A percentile compares a stretch with the other conserved stretches of the same genome.
These are phyloP conservation scores for Chloroclysta siterata DNA, from an alignment of 2,888 invertebrate species.

Conservation along the genomic window DNA sequence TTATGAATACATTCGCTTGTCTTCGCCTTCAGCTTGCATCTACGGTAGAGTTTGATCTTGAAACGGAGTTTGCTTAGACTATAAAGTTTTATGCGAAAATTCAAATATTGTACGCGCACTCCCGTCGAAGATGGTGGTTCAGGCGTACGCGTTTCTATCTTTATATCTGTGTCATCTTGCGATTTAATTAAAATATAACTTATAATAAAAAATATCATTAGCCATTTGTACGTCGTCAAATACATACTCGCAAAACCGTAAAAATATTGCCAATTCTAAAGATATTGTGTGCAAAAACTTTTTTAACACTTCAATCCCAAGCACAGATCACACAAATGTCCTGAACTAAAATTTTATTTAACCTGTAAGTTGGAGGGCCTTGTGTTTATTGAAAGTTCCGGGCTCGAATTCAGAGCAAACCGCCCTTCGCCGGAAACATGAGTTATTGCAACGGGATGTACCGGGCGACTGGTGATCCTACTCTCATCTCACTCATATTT, in stretches of 20 bases:
- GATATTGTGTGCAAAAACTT: too few species aligned
- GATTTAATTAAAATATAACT: neutral
- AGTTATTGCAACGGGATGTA: slow-evolving; percentile 13
- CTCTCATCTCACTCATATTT: slow-evolving; percentile 5
- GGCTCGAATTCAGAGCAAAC: neutral
- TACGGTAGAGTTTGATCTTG: slow-evolving; percentile 11
- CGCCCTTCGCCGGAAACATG: neutral
- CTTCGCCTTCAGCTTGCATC: slow-evolving; percentile 25
- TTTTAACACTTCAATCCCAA: neutral
- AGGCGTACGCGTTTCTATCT: neutral
- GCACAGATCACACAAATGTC: neutral
- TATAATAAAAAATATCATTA: neutral
- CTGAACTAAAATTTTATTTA: neutral
- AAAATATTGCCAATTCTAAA: too few species aligned
- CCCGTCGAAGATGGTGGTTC: neutral
- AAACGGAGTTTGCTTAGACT: neutral
- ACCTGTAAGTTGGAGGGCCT: neutral
- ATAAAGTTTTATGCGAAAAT: neutral
- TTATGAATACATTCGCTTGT: slow-evolving; percentile 38
- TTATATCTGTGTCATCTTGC: neutral
- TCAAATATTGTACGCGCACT: neutral
- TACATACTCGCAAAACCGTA: neutral
- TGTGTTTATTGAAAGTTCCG: slow-evolving; percentile 5
- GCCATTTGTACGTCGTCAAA: neutral
- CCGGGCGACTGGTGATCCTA: slow-evolving; percentile 13